Percentiles rank a stretch among this genome's conserved stretches.
phyloP scores from a whole-genome alignment of 2,888 invertebrate genomes.

The Listrodromus nycthemerus region DNA sequence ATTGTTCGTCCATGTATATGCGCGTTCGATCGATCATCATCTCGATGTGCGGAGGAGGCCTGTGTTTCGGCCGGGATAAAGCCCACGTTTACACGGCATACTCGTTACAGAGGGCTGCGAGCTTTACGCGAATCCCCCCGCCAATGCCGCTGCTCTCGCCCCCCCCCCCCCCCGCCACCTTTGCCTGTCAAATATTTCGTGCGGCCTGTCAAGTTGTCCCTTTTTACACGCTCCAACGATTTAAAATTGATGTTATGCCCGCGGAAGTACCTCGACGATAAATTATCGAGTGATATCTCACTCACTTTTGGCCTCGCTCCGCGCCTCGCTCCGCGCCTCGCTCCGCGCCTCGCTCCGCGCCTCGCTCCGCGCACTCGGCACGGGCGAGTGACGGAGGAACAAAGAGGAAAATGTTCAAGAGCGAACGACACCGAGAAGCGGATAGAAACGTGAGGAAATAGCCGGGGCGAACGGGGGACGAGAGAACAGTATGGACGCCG shows the following conservation, averaged over 20 bases:
- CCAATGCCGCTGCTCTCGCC: conserved; percentile 48
- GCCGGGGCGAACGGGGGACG: conserved; percentile 19
- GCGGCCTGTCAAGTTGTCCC: conserved; percentile 72
- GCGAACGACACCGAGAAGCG: conserved; percentile 5
- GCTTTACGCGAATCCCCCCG: conserved; percentile 11
- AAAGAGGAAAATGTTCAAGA: conserved; percentile 5
- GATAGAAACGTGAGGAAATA: conserved; percentile 10
- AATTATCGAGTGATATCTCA: conserved; percentile 73
- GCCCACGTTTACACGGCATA: too few species aligned
- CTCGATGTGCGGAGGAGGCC: too few species aligned
- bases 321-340: conserved; percentile 14
- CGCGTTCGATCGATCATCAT: too few species aligned
- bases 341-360: conserved; percentile 19
- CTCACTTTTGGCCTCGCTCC: conserved; percentile 31
- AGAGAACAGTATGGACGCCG: conserved; percentile 74
- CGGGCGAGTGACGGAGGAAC: conserved; percentile 16
- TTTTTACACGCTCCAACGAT: conserved; percentile 68
- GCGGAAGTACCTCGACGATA: conserved; percentile 69
- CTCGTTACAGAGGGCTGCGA: conserved; percentile 1
- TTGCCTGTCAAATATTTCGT: conserved; percentile 76
- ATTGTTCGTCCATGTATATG: too few species aligned
- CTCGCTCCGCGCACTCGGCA: conserved; percentile 39
- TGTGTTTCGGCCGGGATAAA: too few species aligned
- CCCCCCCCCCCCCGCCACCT: conserved; percentile 41
- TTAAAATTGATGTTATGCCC: conserved; percentile 75